Percentiles rank a stretch among this genome's conserved stretches.
Evolutionary conservation across 2,888 invertebrate species (phyloP).

Genomic region (Bedellia somnulentella): DNA sequence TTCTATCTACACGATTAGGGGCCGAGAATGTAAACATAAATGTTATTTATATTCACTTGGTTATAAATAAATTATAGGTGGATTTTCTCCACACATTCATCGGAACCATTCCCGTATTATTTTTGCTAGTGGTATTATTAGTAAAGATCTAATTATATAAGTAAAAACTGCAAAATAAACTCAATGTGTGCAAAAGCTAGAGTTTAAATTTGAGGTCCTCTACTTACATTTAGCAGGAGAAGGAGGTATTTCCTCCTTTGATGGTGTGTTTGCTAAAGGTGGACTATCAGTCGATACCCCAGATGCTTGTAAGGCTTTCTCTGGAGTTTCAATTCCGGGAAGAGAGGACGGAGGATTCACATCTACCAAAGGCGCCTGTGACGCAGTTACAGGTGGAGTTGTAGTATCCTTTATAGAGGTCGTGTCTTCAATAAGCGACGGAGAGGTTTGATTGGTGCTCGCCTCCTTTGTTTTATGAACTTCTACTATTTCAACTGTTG

Average conservation of each 20-base stretch:
- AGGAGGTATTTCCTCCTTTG: slow-evolving; percentile 31
- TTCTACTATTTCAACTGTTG: no score
- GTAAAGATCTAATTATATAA: slow-evolving; percentile 34
- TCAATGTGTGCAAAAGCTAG: slow-evolving; percentile 44
- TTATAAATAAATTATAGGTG: no score
- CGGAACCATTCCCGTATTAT: slow-evolving; percentile 22
- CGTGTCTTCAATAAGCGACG: background rate
- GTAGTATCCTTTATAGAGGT: background rate
- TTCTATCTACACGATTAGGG: no score
- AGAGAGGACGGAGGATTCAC: no score
- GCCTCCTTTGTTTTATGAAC: no score
- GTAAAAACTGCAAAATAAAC: slow-evolving; percentile 50
- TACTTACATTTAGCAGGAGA: slow-evolving; percentile 51
- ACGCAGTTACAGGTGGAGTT: background rate
- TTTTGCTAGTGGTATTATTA: slow-evolving; percentile 39
- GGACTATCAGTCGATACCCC: slow-evolving; percentile 31
- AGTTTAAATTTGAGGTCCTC: slow-evolving; percentile 8
- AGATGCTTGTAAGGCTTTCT: slow-evolving; percentile 12
- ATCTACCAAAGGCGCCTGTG: background rate
- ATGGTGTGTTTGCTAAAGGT: slow-evolving; percentile 41
- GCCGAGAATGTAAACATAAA: no score
- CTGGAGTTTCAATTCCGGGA: slow-evolving; percentile 15
- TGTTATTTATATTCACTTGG: no score
- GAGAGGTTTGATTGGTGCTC: background rate
- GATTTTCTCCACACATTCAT: slow-evolving; percentile 3